Base-by-base conservation (phyloP, 2,888 invertebrate genomes). In the Lysandra coridon region DNA sequence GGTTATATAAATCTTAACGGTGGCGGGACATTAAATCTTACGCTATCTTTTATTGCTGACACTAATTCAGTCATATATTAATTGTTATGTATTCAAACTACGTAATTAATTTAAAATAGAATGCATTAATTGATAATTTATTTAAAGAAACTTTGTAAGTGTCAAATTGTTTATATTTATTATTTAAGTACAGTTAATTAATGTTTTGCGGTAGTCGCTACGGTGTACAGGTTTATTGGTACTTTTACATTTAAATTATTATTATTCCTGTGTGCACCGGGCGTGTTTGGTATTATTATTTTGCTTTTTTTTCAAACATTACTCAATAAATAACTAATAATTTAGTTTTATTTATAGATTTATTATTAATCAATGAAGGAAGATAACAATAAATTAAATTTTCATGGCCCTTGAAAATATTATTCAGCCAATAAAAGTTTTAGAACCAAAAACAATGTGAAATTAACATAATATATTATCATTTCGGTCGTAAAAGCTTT, bases 401-500 rank as follows among this genome's bases (percentile, higher is more conserved):
- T 57, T 57, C 17, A 57, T 57, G 57, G 57, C 17, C 17, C 57
- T 17, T 57, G 14, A 57, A 57, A 62, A 62, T 4, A 69, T 33
- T 33, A 69, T 37, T 69, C 33, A 69, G 37, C 10, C 30, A 64
- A 64, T 64, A 64, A 64, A 64, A 64, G 23, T 69, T 69, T 69
- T 69, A 5, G 14, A 17, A 69, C 33, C 1, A 69, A 69, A 69
- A 69, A 69, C 64, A 69, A 69, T 69, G 33, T 69, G 14, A 33
- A 14, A 69, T 69, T 69, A 69, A 37, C 33, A 69, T 69, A 69
- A 69, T 69, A 69, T 33, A 69, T 37, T 37, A 37, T 33, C 14
- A 37, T 33, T 69, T 33, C 37, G 1, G 69, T 69, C 69, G 14
- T 69, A 69, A 69, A 69, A 69, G 37, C 69, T 6, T 69, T 69